Conservation (phyloP, 2,113 vertebrate species). For the Elephantulus edwardii region DNA sequence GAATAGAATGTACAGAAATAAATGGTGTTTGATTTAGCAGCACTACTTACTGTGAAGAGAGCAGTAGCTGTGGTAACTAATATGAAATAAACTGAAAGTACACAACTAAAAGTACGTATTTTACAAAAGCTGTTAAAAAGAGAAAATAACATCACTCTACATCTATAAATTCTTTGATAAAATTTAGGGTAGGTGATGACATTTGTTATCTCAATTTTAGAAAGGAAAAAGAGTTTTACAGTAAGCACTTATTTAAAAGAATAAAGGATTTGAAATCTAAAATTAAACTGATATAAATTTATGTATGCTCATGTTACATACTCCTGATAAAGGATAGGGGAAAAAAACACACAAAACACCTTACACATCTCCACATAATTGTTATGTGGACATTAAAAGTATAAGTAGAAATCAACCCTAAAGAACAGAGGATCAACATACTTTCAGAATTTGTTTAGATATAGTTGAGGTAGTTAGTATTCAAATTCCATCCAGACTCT, state of each 20-base stretch:
- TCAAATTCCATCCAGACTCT: slow-evolving; percentile 13
- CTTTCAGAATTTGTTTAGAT: slow-evolving; percentile 43
- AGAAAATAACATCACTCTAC: neutral
- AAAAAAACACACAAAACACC: too few species aligned
- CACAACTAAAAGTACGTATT: neutral
- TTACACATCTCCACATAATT: neutral
- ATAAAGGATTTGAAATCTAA: neutral
- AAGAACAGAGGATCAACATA: neutral
- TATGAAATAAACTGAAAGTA: neutral
- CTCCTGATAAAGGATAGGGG: neutral
- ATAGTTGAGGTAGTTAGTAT: neutral
- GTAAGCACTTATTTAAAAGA: neutral
- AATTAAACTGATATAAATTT: neutral
- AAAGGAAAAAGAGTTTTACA: neutral
- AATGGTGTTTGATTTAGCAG: too few species aligned
- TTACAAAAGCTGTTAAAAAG: neutral
- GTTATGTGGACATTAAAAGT: neutral
- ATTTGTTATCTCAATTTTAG: neutral
- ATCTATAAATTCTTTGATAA: neutral
- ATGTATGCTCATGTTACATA: neutral
- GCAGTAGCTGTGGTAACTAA: too few species aligned
- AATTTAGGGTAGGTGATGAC: neutral
- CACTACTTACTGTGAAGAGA: too few species aligned
- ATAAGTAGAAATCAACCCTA: neutral
- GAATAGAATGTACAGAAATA: too few species aligned